These are phyloP conservation scores for Falco cherrug DNA, from an alignment of 2,797 vertebrate genomes.

Conservation along the genomic window DNA sequence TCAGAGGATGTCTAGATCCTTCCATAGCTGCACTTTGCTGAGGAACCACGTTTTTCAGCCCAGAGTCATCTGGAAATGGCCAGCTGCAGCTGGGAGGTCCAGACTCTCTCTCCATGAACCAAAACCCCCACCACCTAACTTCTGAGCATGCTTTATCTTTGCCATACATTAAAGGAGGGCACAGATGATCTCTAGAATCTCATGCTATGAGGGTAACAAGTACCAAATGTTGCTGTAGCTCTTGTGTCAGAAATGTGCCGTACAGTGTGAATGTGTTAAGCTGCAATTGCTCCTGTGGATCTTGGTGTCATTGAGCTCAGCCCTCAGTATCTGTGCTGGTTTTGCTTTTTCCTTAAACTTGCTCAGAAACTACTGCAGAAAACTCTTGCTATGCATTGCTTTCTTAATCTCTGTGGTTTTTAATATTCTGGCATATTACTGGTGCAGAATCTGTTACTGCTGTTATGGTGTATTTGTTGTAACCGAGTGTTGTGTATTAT, in stretches of 20 bases:
- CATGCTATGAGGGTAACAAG: not conserved
- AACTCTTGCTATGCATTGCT: not conserved
- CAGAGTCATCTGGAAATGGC: not conserved
- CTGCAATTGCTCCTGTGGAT: not conserved
- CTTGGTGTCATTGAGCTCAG: not conserved
- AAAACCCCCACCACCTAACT: not conserved
- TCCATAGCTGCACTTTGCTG: not conserved
- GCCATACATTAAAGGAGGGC: not conserved
- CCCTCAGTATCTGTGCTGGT: not conserved
- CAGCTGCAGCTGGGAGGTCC: not conserved
- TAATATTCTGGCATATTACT: not conserved
- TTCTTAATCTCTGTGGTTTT: not conserved
- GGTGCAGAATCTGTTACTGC: not conserved
- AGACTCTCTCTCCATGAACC: not conserved
- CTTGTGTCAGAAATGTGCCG: conserved; percentile 5
- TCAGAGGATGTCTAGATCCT: conserved; percentile 26
- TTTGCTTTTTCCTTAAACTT: not conserved
- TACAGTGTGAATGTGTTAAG: conserved; percentile 4
- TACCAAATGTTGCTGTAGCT: conserved; percentile 36
- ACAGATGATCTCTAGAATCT: conserved; percentile 37
- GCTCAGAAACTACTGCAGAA: not conserved
- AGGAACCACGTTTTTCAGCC: not conserved
- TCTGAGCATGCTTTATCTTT: not conserved
- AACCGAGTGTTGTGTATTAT: not conserved
- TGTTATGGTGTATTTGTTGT: not conserved